Conservation (phyloP, 2,113 vertebrate genomes). For the Scophthalmus maximus region DNA sequence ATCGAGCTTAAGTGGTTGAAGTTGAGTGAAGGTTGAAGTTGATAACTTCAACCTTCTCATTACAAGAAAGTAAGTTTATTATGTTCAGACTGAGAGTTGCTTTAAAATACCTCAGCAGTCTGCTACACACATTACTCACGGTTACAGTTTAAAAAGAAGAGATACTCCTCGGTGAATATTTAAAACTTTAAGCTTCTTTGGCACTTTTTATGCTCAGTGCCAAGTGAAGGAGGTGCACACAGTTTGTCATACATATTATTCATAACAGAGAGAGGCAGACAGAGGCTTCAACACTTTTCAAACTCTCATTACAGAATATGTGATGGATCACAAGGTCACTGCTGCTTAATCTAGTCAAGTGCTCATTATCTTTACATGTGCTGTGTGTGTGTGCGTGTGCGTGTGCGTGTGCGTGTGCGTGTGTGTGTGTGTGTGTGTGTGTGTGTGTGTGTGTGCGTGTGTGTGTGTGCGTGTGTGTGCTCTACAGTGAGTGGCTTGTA, state of each 20-base stretch:
- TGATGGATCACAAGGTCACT: no score
- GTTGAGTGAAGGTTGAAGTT: background rate
- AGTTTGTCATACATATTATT: no score
- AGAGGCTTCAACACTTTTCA: no score
- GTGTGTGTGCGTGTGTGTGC: background rate
- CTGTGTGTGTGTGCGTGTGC: background rate
- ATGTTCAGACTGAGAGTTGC: constrained; percentile 3
- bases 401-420: background rate
- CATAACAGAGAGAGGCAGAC: no score
- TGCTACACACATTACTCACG: constrained; percentile 6
- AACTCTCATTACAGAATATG: background rate
- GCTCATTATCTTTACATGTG: background rate
- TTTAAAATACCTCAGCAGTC: constrained; percentile 11
- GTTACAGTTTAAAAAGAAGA: constrained; percentile 15
- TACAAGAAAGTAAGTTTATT: constrained; percentile 19
- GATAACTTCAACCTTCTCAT: constrained; percentile 3
- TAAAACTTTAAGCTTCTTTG: constrained; percentile 21
- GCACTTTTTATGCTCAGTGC: background rate
- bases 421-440: background rate
- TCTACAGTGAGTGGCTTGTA: constrained; percentile 12
- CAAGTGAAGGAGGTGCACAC: constrained; percentile 4
- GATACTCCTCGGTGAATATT: constrained; percentile 18
- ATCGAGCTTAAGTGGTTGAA: background rate
- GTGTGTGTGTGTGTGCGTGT: background rate
- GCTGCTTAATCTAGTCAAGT: no score